Evolutionary conservation across 2,888 invertebrate genomes (phyloP).

Genomic region (Caenorhabditis panamensis): DNA sequence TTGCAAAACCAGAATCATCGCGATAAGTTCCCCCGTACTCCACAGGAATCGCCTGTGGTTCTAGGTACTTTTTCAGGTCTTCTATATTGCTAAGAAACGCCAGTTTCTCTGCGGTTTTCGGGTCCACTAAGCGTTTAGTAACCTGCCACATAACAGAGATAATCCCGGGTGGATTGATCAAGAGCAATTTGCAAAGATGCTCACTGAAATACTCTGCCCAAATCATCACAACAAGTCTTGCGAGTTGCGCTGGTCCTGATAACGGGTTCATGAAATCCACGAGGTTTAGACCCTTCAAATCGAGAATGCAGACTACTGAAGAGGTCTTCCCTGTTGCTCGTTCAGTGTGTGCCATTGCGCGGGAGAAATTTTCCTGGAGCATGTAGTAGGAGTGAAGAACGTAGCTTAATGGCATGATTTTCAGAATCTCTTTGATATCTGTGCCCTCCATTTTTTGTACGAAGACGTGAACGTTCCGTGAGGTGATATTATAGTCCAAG

Average conservation of each 20-base stretch:
- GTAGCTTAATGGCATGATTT: slow-evolving; percentile 75
- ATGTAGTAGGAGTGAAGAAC: slow-evolving; percentile 78
- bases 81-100: slow-evolving; percentile 71
- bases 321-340: slow-evolving; percentile 72
- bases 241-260: slow-evolving; percentile 73
- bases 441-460: slow-evolving; percentile 77
- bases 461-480: slow-evolving; percentile 77
- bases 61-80: slow-evolving; percentile 72
- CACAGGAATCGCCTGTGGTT: slow-evolving; percentile 72
- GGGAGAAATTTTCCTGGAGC: slow-evolving; percentile 77
- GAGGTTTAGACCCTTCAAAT: slow-evolving; percentile 74
- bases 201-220: slow-evolving; percentile 79
- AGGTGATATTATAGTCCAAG: slow-evolving; percentile 67
- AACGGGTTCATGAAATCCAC: slow-evolving; percentile 78
- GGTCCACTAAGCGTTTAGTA: slow-evolving; percentile 71
- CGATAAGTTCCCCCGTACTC: slow-evolving; percentile 74
- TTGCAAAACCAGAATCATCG: slow-evolving; percentile 74
- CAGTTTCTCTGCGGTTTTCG: slow-evolving; percentile 71
- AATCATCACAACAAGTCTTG: slow-evolving; percentile 75
- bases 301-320: slow-evolving; percentile 76
- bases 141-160: slow-evolving; percentile 78
- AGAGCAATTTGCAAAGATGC: slow-evolving; percentile 73
- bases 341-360: slow-evolving; percentile 74
- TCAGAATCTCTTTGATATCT: slow-evolving; percentile 78
- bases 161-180: slow-evolving; percentile 78